Conservation (phyloP, 2,797 vertebrate genomes). For the Argentina silus region DNA sequence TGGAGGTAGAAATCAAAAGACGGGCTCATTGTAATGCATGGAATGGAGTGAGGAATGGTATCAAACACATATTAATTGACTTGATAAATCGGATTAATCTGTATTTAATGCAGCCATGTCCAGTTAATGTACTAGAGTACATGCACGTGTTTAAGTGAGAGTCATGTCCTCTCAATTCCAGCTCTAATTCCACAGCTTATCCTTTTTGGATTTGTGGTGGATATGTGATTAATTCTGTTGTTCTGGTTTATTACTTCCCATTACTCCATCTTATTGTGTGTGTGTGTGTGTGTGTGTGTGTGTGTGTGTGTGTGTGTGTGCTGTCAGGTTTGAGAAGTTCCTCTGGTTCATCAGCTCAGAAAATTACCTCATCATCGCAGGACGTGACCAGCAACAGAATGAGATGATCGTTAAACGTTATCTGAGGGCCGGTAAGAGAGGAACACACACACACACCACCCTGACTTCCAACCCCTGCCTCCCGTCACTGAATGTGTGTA, state of each 20-base stretch:
- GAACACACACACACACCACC: not conserved
- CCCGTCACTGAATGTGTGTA: not conserved
- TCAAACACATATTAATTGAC: not conserved
- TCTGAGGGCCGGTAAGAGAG: constrained; percentile 81
- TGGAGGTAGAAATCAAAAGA: too few relatives aligned
- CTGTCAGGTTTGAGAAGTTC: constrained; percentile 98
- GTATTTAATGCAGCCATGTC: not conserved
- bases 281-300: not conserved
- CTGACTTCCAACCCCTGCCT: not conserved
- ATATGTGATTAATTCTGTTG: not conserved
- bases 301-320: not conserved
- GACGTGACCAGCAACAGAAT: constrained; percentile 97
- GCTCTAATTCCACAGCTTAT: not conserved
- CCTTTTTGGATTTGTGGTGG: not conserved
- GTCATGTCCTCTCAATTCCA: not conserved
- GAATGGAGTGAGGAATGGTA: too few relatives aligned
- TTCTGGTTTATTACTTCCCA: not conserved
- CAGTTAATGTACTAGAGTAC: not conserved
- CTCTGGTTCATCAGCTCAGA: constrained; percentile 98
- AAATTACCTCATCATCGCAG: constrained; percentile 95
- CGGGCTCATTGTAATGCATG: too few relatives aligned
- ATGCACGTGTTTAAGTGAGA: not conserved
- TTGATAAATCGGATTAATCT: not conserved
- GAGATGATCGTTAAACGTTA: constrained; percentile 98
- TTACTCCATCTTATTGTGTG: not conserved